Conservation (phyloP, 2,113 vertebrate species). For the Origma solitaria region DNA sequence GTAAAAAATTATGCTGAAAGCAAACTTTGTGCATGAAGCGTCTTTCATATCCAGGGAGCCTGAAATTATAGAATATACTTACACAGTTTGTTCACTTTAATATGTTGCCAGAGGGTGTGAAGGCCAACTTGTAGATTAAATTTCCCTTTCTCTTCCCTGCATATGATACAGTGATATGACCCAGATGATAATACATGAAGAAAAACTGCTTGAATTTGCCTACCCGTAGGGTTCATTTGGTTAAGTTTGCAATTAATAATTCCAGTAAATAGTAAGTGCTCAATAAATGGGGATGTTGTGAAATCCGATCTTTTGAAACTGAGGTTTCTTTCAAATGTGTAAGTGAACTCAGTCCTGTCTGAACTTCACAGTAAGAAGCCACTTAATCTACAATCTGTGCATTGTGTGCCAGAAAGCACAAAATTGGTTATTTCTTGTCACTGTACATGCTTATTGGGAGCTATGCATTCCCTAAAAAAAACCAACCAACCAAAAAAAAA, state of each 20-base stretch:
- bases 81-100: background rate
- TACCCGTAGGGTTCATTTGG: background rate
- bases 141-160: background rate
- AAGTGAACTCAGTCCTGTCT: background rate
- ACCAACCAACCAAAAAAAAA: no score
- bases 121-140: background rate
- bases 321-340: fast-evolving
- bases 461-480: background rate
- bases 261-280: background rate
- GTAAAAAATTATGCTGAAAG: background rate
- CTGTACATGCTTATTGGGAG: background rate
- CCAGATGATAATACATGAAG: background rate
- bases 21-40: background rate
- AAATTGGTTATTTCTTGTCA: background rate
- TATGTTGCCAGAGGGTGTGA: background rate
- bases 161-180: background rate
- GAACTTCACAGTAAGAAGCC: background rate
- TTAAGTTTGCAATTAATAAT: background rate
- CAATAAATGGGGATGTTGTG: background rate
- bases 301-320: background rate
- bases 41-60: background rate
- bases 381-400: fast-evolving
- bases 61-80: background rate
- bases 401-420: background rate
- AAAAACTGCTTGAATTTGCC: background rate